Evolutionary conservation across 2,113 vertebrate genomes (phyloP), one percentile per base, ranked within the genome.

Genomic region (Tricholaema leucomelas): DNA sequence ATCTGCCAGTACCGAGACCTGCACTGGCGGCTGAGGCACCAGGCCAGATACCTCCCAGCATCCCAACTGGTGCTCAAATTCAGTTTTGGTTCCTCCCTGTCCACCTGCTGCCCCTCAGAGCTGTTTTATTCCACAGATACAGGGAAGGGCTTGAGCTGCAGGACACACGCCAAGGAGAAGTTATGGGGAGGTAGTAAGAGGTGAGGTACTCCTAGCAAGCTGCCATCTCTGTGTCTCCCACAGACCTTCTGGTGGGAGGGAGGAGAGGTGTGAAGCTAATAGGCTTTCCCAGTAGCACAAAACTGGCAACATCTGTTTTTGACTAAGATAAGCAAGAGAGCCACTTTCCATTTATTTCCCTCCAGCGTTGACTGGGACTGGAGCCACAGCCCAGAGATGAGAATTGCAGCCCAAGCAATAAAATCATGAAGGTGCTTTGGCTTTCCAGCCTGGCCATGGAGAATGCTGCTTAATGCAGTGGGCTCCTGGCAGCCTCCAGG

Each of bases 61-160:
- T 9, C 85, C 81, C 3, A 48, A 8, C 63, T 11, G 12, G 10
- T 13, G 67, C 64, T 46, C 40, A 4, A 10, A 2, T 44, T 3
- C 5, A 0, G 6, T 1, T 46, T 8, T 0, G 2, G 12, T 63
- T 36, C 33, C 50, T 48, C 9, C 44, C 38, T 1, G 5, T 11
- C 33, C 5, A 2, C 54, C 54, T 7, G 16, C 50, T 55, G 67
- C 73, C 83, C 89, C 9, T 36, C 61, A 2, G 50, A 33, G 40
- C 44, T 1, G 31, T 10, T 52, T 54, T 27, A 3, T 36, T 46
- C 56, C 31, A 48, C 36, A 20, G 35, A 61, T 2, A 5, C 14
- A 12, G 7, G 0, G 15, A 15, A 17, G 12, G 30, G 48, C 42
- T 60, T 3, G 80, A 38, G 76, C 61, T 12, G 33, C 65, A 7